Evolutionary conservation across 2,888 invertebrate species (phyloP), one percentile per base, ranked within the genome.

Genomic region (Andricus quercusramuli): DNA sequence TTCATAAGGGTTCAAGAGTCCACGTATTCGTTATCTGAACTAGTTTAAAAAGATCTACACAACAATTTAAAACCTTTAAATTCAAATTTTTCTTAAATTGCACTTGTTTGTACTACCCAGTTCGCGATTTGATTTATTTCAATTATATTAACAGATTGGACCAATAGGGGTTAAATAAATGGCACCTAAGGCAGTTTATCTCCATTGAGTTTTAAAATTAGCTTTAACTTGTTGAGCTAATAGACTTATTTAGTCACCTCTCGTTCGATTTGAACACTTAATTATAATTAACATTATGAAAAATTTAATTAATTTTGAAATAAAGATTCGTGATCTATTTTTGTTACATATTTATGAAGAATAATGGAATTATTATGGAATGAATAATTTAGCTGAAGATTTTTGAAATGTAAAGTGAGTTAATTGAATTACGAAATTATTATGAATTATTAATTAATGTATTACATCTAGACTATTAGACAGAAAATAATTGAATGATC

Each of bases 141-240:
- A 56, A 74, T 51, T 51, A 74, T 74, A 56, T 74, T 32, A 56
- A 56, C 20, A 29, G 32, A 74, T 74, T 13, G 51, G n/a, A 56
- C 32, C 74, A 74, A 74, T n/a, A 51, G 37, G 56, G 74, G 51
- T 74, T 56, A 74, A 56, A 37, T 32, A 56, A 32, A 17, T 74
- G 8, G 32, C 32, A 51, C 13, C 17, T 9, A 32, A 70, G 29
- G 56, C 51, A 32, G 20, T 56, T 74, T 74, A 74, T 74, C 51
- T 56, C 29, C 29, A 32, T 74, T 74, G 29, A 51, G 29, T 74
- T 56, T 74, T 51, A 3, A 74, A 74, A 74, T 74, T 11, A 51
- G 70, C 51, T 74, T 74, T 32, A 74, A 56, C 32, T 74, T 51
- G 51, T 74, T 74, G n/a, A 70, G 70, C 51, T 51, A 70, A 70